These are phyloP conservation scores for Grammatotria lemairii DNA, from an alignment of 2,113 vertebrate genomes.

Conservation along the genomic window DNA sequence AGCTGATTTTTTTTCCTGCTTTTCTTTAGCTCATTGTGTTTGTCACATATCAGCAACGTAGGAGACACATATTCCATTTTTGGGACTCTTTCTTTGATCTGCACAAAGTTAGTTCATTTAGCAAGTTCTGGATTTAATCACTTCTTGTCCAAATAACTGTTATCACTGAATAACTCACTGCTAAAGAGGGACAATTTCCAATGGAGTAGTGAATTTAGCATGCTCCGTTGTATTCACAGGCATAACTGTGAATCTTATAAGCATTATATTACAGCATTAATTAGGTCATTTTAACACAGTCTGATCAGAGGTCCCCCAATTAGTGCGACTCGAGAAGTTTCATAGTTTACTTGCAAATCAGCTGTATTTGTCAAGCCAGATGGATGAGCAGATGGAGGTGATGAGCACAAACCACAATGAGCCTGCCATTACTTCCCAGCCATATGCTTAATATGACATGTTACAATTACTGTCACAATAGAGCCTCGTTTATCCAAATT, in stretches of 20 bases:
- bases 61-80: not conserved
- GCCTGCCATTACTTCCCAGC: conserved; percentile 39
- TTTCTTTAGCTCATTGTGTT: not conserved
- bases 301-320: conserved; percentile 24
- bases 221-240: not conserved
- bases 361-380: conserved; percentile 40
- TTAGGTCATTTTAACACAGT: not conserved
- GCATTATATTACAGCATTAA: not conserved
- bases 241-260: not conserved
- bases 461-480: conserved; percentile 46
- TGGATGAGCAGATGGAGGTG: conserved; percentile 60
- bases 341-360: conserved; percentile 22
- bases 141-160: not conserved
- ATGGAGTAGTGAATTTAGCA: not conserved
- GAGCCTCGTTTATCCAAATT: conserved; percentile 28
- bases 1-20: not conserved
- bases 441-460: conserved; percentile 57
- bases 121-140: not conserved
- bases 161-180: not conserved
- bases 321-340: conserved; percentile 16
- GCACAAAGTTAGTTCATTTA: not conserved
- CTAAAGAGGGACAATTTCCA: not conserved
- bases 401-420: conserved; percentile 53
- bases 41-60: not conserved
- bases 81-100: not conserved